A percentile compares a stretch with the other conserved stretches of the same genome.
Conservation (phyloP, 2,888 invertebrate species). For the Piscicola geometra region DNA sequence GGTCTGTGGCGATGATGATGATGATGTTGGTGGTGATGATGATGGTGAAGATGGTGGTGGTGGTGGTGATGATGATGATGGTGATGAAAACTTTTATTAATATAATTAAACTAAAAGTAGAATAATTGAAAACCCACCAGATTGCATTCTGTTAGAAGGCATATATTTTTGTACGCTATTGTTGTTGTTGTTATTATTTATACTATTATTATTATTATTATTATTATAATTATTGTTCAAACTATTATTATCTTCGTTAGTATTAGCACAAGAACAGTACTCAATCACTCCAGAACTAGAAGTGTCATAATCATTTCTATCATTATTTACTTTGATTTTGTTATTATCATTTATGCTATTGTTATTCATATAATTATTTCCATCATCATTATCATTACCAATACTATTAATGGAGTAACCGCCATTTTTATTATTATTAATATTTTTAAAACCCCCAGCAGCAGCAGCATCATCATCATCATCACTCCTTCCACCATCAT, state of each 20-base stretch:
- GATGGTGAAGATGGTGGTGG: not conserved
- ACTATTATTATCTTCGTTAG: too few relatives aligned
- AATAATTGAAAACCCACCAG: not conserved
- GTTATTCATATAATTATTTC: not conserved
- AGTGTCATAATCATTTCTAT: not conserved
- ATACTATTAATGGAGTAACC: not conserved
- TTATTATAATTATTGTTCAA: not conserved
- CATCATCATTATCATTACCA: not conserved
- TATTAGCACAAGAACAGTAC: too few relatives aligned
- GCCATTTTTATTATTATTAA: too few relatives aligned
- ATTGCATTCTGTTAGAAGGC: too few relatives aligned
- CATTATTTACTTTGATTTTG: not conserved
- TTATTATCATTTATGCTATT: conserved; percentile 3
- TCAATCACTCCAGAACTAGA: too few relatives aligned
- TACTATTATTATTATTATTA: not conserved
- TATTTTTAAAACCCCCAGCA: too few relatives aligned
- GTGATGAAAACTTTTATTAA: not conserved
- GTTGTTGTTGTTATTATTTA: not conserved
- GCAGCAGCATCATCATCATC: not conserved
- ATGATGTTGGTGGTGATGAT: not conserved
- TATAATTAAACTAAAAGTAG: not conserved
- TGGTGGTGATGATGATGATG: not conserved
- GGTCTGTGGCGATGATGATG: not conserved
- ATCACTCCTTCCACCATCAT: not conserved
- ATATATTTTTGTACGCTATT: not conserved